Evolutionary conservation across 2,797 vertebrate species (phyloP), one percentile per base, ranked within the genome.

Genomic region (Arrhamphus sclerolepis): DNA sequence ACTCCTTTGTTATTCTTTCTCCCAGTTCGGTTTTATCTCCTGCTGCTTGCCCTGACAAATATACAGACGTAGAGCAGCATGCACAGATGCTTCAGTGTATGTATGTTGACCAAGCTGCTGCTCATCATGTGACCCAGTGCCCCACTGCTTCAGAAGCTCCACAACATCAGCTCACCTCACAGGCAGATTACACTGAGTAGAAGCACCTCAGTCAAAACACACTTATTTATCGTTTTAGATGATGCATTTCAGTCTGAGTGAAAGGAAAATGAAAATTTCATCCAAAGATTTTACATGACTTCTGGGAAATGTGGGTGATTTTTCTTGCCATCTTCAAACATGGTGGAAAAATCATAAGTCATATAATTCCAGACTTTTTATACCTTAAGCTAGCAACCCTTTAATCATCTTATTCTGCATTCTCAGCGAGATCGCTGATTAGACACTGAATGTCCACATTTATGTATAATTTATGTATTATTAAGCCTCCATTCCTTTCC

Each of bases 11-110:
- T 38, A 38, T 29, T 73, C 59, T 51, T 50, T 56, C 75, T 29
- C 72, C 46, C 67, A 65, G 56, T 61, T 74, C 62, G 54, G 31
- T 48, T 22, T 16, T 22, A 57, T 62, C 67, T 79, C 69, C 71
- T 26, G 29, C 72, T 49, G 64, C 44, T 67, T 22, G 26, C 11
- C 34, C 62, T 43, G 5, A 53, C 42, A 46, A 59, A 47, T 16
- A 52, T 48, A 19, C 41, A 53, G 42, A 60, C 40, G 10, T 5
- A 44, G 46, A 53, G 47, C 46, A 38, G 49, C 58, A 64, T 22
- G 7, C 46, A 56, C 86, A 86, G 77, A 81, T 86, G 87, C 83
- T 86, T 66, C 38, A 62, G 84, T 78, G 81, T 77, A 76, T 56
- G 6, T 6, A 26, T 65, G 21, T 76, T 60, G 58, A 46, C 61